These are phyloP conservation scores for Opisthocomus hoazin DNA, from an alignment of 2,113 vertebrate genomes.

Conservation along the genomic window DNA sequence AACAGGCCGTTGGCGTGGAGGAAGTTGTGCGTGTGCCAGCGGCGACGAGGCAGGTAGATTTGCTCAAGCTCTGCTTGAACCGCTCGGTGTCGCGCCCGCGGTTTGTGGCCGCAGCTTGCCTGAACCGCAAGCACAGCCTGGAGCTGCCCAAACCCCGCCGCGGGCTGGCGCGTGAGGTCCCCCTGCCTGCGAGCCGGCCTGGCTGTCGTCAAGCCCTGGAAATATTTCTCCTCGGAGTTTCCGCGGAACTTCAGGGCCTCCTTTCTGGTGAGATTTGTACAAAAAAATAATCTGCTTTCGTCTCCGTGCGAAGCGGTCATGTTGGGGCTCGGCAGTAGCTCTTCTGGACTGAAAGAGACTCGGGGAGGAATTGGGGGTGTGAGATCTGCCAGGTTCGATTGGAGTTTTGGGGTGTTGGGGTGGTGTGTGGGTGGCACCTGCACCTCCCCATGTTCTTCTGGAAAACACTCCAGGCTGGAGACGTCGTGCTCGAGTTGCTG, in stretches of 20 bases:
- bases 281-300: background rate
- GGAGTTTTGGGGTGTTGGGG: background rate
- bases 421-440: background rate
- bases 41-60: background rate
- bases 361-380: background rate
- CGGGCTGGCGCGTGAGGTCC: background rate
- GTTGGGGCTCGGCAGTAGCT: background rate
- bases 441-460: background rate
- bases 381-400: background rate
- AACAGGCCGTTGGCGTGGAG: background rate
- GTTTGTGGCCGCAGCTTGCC: background rate
- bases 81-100: background rate
- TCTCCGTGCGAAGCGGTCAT: background rate
- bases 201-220: background rate
- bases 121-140: background rate
- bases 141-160: background rate
- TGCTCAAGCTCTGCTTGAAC: background rate
- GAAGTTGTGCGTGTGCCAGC: background rate
- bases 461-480: background rate
- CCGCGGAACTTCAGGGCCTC: background rate
- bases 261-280: background rate
- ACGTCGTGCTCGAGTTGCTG: accelerated
- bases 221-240: background rate
- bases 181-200: background rate
- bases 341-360: background rate